Conservation (phyloP, 2,888 invertebrate species). For the Sminthurinus aureus region DNA sequence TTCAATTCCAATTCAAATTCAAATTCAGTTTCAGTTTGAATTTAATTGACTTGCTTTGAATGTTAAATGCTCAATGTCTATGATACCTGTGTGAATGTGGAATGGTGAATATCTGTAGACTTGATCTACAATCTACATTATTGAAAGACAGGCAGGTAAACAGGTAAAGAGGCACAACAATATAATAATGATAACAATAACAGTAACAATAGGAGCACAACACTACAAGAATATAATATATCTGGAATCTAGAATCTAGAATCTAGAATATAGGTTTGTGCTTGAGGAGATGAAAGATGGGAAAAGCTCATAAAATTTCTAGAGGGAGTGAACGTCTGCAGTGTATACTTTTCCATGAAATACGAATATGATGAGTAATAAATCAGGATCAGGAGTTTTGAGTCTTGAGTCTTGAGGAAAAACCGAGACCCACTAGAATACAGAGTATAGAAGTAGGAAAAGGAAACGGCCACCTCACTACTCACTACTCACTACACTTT, state of each 20-base stretch:
- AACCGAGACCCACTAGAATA: too few relatives aligned
- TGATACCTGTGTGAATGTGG: too few relatives aligned
- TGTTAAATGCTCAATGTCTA: too few relatives aligned
- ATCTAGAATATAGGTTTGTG: neutral
- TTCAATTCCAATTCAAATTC: too few relatives aligned
- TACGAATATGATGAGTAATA: conserved; percentile 41
- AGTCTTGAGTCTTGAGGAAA: too few relatives aligned
- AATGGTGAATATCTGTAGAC: too few relatives aligned
- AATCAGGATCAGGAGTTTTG: conserved; percentile 31
- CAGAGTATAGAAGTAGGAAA: too few relatives aligned
- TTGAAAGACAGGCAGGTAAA: neutral
- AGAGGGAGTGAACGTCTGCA: conserved; percentile 43
- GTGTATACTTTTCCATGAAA: conserved; percentile 47
- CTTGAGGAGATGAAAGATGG: conserved; percentile 40
- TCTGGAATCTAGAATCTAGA: neutral
- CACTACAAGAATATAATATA: neutral
- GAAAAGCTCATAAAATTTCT: conserved; percentile 47
- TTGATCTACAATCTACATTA: too few relatives aligned
- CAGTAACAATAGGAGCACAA: neutral
- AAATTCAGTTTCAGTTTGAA: neutral
- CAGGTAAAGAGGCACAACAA: neutral
- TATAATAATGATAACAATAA: neutral
- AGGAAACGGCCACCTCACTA: too few relatives aligned
- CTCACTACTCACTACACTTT: too few relatives aligned
- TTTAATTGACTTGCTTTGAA: too few relatives aligned